Percentiles rank a stretch among this genome's conserved stretches.
These are phyloP conservation scores for Cataglyphis albicans DNA, from an alignment of 2,888 invertebrate species.

Conservation along the genomic window DNA sequence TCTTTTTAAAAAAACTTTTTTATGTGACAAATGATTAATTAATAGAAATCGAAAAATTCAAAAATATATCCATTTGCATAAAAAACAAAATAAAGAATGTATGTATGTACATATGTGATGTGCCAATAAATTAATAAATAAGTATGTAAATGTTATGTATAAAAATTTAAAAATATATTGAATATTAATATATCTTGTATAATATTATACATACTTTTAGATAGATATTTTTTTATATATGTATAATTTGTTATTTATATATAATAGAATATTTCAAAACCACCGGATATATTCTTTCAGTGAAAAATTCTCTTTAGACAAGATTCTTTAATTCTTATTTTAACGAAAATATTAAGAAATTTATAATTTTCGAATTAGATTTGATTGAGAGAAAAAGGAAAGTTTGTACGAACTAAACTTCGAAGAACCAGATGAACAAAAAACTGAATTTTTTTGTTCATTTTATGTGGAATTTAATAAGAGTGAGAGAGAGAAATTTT, in stretches of 20 bases:
- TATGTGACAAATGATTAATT: not conserved
- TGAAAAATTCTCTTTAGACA: not conserved
- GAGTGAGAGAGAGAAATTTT: not conserved
- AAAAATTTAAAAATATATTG: not conserved
- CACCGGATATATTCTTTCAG: not conserved
- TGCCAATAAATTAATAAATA: not conserved
- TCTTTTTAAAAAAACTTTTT: not conserved
- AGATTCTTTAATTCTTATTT: not conserved
- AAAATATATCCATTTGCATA: not conserved
- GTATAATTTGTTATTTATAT: not conserved
- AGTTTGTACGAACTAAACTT: not conserved
- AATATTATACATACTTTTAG: not conserved
- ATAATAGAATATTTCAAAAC: not conserved
- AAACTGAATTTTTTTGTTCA: not conserved
- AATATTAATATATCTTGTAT: not conserved
- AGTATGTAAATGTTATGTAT: not conserved
- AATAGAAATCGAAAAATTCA: not conserved
- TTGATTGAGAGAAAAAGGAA: not conserved
- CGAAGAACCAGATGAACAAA: not conserved
- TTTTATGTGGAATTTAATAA: not conserved
- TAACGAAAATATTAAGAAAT: not conserved
- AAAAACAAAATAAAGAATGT: not conserved
- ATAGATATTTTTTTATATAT: not conserved
- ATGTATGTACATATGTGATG: not conserved
- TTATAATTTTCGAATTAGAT: not conserved